A percentile compares a stretch with the other conserved stretches of the same genome.
Evolutionary conservation across 1,140 invertebrate genomes (phyloP).

Genomic region (Polypedilum vanderplanki): DNA sequence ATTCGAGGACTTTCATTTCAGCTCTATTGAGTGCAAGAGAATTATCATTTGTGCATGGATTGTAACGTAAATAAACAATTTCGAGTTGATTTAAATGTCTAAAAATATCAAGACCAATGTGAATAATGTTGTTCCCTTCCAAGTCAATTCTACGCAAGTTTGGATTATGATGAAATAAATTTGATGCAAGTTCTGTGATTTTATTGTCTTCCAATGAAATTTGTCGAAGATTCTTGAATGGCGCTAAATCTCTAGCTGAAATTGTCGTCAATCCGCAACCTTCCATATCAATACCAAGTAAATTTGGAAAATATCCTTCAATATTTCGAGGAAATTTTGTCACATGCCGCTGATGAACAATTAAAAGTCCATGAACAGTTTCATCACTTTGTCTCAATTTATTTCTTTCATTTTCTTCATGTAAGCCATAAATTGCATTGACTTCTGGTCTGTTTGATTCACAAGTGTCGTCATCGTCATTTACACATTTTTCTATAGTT

Average conservation of each 20-base stretch:
- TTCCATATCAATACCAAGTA: not conserved
- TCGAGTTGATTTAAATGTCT: not conserved
- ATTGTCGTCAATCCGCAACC: not conserved
- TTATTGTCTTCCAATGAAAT: not conserved
- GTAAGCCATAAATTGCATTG: not conserved
- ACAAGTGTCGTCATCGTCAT: too few relatives aligned
- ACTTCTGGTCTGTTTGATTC: too few relatives aligned
- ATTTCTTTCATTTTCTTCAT: not conserved
- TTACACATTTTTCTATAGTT: too few relatives aligned
- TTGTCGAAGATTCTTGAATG: not conserved
- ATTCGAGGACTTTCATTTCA: not conserved
- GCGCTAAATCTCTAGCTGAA: not conserved
- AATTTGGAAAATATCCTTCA: not conserved
- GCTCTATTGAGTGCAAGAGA: not conserved
- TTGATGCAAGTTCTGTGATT: not conserved
- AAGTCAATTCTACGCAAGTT: not conserved
- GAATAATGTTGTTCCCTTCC: not conserved
- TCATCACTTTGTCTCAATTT: not conserved
- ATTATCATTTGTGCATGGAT: not conserved
- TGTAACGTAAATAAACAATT: not conserved
- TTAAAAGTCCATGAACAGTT: not conserved
- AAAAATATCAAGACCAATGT: not conserved
- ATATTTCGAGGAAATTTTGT: not conserved
- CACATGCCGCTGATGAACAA: not conserved
- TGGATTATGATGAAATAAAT: not conserved